Evolutionary conservation across 2,888 invertebrate species (phyloP).

Genomic region (Ditylenchus weischeri): DNA sequence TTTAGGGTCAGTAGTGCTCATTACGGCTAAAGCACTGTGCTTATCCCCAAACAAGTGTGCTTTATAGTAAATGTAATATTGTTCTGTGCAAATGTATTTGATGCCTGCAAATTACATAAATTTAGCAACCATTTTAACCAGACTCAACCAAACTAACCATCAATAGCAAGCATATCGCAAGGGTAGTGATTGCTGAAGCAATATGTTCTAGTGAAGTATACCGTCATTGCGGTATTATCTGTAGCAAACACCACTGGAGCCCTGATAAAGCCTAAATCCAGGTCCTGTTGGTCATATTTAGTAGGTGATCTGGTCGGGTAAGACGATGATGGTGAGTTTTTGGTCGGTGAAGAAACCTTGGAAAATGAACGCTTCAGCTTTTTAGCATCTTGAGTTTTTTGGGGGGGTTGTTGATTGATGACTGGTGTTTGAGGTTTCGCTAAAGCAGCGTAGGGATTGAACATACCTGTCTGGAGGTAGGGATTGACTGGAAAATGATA

Average conservation of each 20-base stretch:
- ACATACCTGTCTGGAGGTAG: too few species aligned
- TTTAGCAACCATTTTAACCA: too few species aligned
- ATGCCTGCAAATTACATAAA: slow-evolving; percentile 18
- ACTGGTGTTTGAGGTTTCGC: too few species aligned
- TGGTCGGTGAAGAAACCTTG: too few species aligned
- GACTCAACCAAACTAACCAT: slow-evolving; percentile 14
- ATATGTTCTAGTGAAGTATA: slow-evolving; percentile 22
- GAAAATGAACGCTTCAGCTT: too few species aligned
- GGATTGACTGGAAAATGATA: too few species aligned
- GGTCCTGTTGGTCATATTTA: too few species aligned
- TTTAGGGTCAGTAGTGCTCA: slow-evolving; percentile 31
- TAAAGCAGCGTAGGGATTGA: too few species aligned
- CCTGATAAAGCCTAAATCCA: not conserved
- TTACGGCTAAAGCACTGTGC: slow-evolving; percentile 20
- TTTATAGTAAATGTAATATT: slow-evolving; percentile 34
- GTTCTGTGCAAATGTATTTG: slow-evolving; percentile 30
- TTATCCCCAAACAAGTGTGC: slow-evolving; percentile 28
- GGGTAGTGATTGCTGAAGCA: slow-evolving; percentile 28
- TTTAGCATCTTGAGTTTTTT: too few species aligned
- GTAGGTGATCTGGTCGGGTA: too few species aligned
- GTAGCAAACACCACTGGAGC: slow-evolving; percentile 16
- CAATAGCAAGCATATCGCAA: slow-evolving; percentile 22
- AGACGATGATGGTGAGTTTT: too few species aligned
- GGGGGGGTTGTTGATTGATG: too few species aligned
- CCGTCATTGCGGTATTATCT: slow-evolving; percentile 15